These are phyloP conservation scores for Griposia aprilina DNA, from an alignment of 2,888 invertebrate genomes.

Conservation along the genomic window DNA sequence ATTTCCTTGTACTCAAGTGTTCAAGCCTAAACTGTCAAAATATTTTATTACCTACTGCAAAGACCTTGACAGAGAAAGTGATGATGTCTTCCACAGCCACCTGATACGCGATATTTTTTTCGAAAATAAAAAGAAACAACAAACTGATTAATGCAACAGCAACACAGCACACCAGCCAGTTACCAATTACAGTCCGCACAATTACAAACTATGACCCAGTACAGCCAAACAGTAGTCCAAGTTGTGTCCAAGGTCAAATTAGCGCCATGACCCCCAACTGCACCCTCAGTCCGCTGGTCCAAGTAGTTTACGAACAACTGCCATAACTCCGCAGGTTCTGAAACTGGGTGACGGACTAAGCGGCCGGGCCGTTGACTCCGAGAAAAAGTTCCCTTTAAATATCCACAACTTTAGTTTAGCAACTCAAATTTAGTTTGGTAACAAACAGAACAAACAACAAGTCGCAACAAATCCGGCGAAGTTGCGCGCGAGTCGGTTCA, in stretches of 20 bases:
- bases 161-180: constrained; percentile 11
- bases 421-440: constrained; percentile 90
- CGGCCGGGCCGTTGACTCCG: constrained; percentile 90
- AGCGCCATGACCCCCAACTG: constrained; percentile 88
- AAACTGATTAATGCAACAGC: background rate
- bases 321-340: constrained; percentile 90
- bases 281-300: constrained; percentile 86
- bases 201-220: constrained; percentile 75
- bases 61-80: background rate
- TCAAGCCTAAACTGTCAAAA: no score
- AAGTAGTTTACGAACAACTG: constrained; percentile 90
- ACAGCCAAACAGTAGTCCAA: constrained; percentile 78
- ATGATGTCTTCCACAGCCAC: background rate
- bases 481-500: constrained; percentile 90
- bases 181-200: constrained; percentile 51
- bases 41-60: no score
- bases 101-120: background rate
- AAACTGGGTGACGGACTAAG: constrained; percentile 90
- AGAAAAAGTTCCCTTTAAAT: constrained; percentile 91
- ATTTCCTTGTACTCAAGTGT: no score
- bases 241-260: constrained; percentile 89
- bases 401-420: constrained; percentile 90
- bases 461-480: constrained; percentile 88
- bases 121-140: background rate
- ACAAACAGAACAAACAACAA: constrained; percentile 89